Conservation (phyloP, 2,888 invertebrate species). For the Branchellion lobata region DNA sequence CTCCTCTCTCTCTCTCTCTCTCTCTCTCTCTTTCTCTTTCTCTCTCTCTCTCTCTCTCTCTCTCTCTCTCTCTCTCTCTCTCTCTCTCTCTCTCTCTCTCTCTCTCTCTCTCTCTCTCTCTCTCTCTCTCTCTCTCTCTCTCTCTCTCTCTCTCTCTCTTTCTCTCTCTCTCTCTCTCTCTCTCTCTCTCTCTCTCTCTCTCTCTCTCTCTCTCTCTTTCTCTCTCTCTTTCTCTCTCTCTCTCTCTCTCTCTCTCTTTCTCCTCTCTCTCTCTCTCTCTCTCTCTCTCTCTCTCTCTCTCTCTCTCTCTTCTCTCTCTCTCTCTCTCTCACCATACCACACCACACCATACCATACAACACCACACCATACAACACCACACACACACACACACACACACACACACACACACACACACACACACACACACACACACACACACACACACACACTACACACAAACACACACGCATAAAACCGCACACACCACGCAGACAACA, state of each 20-base stretch:
- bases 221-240: slow-evolving; percentile 9
- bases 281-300: background rate
- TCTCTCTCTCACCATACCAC: background rate
- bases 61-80: slow-evolving; percentile 33
- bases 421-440: too few relatives aligned
- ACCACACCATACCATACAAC: too few relatives aligned
- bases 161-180: slow-evolving; percentile 18
- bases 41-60: slow-evolving; percentile 31
- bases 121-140: slow-evolving; percentile 7
- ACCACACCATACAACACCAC: too few relatives aligned
- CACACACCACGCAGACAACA: background rate
- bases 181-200: slow-evolving; percentile 26
- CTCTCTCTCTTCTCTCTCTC: background rate
- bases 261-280: slow-evolving; percentile 14
- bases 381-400: too few relatives aligned
- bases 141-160: background rate
- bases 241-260: slow-evolving; percentile 12
- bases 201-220: slow-evolving; percentile 15
- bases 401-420: too few relatives aligned
- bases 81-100: slow-evolving; percentile 24
- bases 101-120: slow-evolving; percentile 16
- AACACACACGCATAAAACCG: too few relatives aligned
- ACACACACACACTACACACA: too few relatives aligned
- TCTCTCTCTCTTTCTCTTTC: slow-evolving; percentile 18
- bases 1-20: slow-evolving; percentile 27